phyloP scores from a whole-genome alignment of 2,888 invertebrate genomes.

The Ochropacha duplaris region DNA sequence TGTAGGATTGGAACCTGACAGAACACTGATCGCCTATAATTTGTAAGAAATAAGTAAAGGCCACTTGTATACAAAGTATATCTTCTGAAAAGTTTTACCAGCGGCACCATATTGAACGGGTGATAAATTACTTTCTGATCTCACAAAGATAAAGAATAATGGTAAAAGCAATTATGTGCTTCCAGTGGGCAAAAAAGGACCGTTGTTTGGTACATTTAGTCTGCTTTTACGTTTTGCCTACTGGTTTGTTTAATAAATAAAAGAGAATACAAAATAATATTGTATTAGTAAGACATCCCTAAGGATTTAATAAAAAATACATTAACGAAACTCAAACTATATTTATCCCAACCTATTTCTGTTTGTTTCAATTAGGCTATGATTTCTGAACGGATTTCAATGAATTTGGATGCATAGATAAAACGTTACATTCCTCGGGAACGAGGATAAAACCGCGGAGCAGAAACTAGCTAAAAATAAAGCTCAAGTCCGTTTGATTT shows the following conservation, averaged over 20 bases:
- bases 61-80: background rate
- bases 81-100: background rate
- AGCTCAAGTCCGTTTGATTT: background rate
- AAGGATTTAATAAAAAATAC: no score
- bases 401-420: no score
- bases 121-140: conserved; percentile 53
- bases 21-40: no score
- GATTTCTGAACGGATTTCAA: no score
- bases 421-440: no score
- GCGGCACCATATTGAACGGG: conserved; percentile 24
- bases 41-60: background rate
- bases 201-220: background rate
- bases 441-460: background rate
- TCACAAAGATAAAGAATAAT: conserved; percentile 40
- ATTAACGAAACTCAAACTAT: no score
- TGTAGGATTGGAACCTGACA: no score
- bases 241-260: background rate
- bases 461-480: background rate
- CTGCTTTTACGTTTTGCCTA: background rate
- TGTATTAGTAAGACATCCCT: no score
- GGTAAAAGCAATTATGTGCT: conserved; percentile 34
- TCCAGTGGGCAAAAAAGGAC: background rate
- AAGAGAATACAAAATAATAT: no score
- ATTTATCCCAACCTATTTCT: no score
- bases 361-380: no score